Evolutionary conservation across 2,888 invertebrate genomes (phyloP).

Genomic region (Ferdinandea cuprea): DNA sequence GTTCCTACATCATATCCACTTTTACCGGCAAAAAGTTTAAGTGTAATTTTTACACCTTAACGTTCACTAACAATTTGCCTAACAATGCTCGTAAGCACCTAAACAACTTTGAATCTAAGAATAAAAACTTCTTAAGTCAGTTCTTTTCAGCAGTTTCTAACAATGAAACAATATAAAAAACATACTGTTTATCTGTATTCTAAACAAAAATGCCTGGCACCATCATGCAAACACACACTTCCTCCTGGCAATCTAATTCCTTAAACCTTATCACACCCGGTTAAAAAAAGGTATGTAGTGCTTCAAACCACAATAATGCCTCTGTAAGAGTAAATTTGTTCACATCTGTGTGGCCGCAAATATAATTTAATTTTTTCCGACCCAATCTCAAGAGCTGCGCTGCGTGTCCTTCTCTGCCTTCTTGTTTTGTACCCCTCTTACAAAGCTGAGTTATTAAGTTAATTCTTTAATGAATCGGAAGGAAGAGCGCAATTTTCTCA

Average conservation of each 20-base stretch:
- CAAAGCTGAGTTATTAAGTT: slow-evolving; percentile 39
- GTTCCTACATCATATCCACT: too few species aligned
- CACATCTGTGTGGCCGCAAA: slow-evolving; percentile 34
- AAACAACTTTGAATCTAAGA: too few species aligned
- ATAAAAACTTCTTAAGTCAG: slow-evolving; percentile 13
- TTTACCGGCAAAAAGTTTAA: too few species aligned
- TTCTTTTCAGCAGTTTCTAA: slow-evolving; percentile 4
- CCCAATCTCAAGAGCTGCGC: background rate
- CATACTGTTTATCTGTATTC: slow-evolving; percentile 8
- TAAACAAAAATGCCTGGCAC: slow-evolving; percentile 31
- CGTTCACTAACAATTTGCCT: background rate
- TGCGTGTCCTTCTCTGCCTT: slow-evolving; percentile 10
- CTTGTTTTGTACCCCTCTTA: background rate
- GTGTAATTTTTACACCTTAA: too few species aligned
- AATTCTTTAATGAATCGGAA: slow-evolving; percentile 56
- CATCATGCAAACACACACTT: slow-evolving; percentile 12
- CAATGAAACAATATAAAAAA: slow-evolving; percentile 27
- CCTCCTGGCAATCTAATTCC: slow-evolving; percentile 2
- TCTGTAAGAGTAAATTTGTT: slow-evolving; percentile 19
- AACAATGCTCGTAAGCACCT: background rate
- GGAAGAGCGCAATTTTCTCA: slow-evolving; percentile 29
- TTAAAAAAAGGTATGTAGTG: slow-evolving; percentile 28
- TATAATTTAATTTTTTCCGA: slow-evolving; percentile 25
- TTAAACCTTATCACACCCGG: background rate
- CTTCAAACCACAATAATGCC: slow-evolving; percentile 32